Base-by-base conservation (phyloP, 2,113 vertebrate genomes). In the Pseudonaja textilis region DNA sequence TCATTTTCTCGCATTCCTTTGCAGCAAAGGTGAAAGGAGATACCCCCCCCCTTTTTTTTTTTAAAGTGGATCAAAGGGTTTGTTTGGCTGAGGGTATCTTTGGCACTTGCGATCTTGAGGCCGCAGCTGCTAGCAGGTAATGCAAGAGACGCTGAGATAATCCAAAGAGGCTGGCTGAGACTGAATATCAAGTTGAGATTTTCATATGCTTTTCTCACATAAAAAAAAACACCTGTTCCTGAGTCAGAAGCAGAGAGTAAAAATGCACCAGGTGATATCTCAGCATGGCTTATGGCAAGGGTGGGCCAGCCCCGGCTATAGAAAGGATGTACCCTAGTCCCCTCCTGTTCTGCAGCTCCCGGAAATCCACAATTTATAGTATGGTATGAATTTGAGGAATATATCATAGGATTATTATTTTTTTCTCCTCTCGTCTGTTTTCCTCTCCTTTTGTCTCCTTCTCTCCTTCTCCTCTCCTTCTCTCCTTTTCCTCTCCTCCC, bases 101-200 rank as follows among this genome's bases (percentile, higher is more conserved):
- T 95, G 89, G 90, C 95, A 87, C 90, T 93, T 89, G 50, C 59
- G 94, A 87, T 96, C 96, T 29, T 0, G 94, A 93, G 93, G 93
- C 93, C 90, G 16, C 81, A 93, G 92, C 91, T 96, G 95, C 89
- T 93, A 89, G 93, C 93, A 96, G 92, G 85, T 87, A 93, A 96
- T 95, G 95, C 93, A 96, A 96, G 96, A 96, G 95, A 56, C 34
- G 88, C 87, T 93, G 18, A 94, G 92, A 56, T 95, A 95, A 96
- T 95, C 96, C 94, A 96, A 93, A 1, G 14, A 90, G 91, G 61
- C 96, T 95, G 57, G 93, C 92, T 95, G 95, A 96, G 69, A 92
- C 34, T 93, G 95, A 96, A 96, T 96, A 96, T 96, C 95, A 96
- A 97, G 96, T 97, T 92, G 89, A 94, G 91, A 96, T 81, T 89